These are phyloP conservation scores for Aplocera efformata DNA, from an alignment of 2,888 invertebrate species.

Conservation along the genomic window DNA sequence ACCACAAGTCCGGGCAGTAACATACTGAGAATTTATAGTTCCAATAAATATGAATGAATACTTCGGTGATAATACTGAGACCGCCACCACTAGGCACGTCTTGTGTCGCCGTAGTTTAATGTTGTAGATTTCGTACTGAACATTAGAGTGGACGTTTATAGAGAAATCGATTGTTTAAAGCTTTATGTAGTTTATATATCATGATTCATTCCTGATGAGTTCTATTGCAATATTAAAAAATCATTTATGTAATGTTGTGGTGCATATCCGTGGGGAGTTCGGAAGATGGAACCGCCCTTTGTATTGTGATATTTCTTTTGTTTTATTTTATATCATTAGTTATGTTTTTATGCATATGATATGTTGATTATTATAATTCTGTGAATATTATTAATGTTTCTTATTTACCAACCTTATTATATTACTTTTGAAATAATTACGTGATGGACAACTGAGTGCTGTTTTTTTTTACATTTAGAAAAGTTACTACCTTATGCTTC, in stretches of 20 bases:
- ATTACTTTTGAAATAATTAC: too few relatives aligned
- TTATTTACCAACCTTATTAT: not conserved
- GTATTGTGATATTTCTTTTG: slow-evolving; percentile 27
- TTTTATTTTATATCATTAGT: slow-evolving; percentile 18
- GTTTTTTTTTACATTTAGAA: too few relatives aligned
- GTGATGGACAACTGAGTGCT: too few relatives aligned
- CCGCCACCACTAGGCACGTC: too few relatives aligned
- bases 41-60: too few relatives aligned
- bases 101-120: too few relatives aligned
- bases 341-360: slow-evolving; percentile 19
- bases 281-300: slow-evolving; percentile 15
- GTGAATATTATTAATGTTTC: slow-evolving; percentile 6
- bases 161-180: slow-evolving; percentile 8
- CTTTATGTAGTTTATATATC: slow-evolving; percentile 11
- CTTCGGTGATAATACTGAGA: too few relatives aligned
- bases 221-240: slow-evolving; percentile 14
- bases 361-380: slow-evolving; percentile 22
- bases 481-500: too few relatives aligned
- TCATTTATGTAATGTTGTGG: slow-evolving; percentile 18
- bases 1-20: too few relatives aligned
- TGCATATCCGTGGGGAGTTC: slow-evolving; percentile 20
- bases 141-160: slow-evolving; percentile 2
- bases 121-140: slow-evolving; percentile 15
- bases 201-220: slow-evolving; percentile 19
- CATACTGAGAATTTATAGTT: too few relatives aligned